Conservation (phyloP, 2,797 vertebrate species). For the Bradypodion pumilum region DNA sequence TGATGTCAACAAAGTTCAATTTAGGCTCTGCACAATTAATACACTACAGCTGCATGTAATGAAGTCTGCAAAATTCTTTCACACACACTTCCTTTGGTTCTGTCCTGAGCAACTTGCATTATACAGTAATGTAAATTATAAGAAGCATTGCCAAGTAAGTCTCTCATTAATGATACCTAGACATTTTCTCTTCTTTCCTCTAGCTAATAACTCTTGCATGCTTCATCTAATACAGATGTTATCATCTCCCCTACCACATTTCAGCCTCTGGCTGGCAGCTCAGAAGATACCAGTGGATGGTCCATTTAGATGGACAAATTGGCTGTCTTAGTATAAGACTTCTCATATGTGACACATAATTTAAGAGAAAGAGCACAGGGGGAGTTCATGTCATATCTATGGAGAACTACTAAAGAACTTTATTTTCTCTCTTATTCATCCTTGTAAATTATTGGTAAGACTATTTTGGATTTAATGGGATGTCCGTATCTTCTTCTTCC, state of each 20-base stretch:
- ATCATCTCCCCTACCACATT: background rate
- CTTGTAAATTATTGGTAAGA: background rate
- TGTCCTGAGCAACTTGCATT: background rate
- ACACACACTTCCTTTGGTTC: too few species aligned
- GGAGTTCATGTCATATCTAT: background rate
- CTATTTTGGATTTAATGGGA: conserved; percentile 24
- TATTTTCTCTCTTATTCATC: conserved; percentile 19
- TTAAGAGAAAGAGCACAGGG: background rate
- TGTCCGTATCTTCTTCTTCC: background rate
- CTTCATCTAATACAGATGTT: background rate
- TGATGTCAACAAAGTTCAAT: background rate
- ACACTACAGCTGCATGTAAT: background rate
- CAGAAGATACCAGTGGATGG: background rate
- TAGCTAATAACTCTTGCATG: background rate
- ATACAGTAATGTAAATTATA: background rate
- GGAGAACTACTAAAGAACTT: background rate
- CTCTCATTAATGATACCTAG: background rate
- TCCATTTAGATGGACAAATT: background rate
- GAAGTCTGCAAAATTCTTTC: background rate
- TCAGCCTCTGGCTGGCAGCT: background rate
- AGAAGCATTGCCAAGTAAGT: background rate
- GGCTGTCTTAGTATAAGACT: background rate
- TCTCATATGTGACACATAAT: background rate
- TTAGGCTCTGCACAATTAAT: background rate
- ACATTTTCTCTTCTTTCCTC: background rate